Percentiles rank a stretch among this genome's conserved stretches.
phyloP scores from a whole-genome alignment of 2,797 vertebrate species.

The Knipowitschia caucasica region DNA sequence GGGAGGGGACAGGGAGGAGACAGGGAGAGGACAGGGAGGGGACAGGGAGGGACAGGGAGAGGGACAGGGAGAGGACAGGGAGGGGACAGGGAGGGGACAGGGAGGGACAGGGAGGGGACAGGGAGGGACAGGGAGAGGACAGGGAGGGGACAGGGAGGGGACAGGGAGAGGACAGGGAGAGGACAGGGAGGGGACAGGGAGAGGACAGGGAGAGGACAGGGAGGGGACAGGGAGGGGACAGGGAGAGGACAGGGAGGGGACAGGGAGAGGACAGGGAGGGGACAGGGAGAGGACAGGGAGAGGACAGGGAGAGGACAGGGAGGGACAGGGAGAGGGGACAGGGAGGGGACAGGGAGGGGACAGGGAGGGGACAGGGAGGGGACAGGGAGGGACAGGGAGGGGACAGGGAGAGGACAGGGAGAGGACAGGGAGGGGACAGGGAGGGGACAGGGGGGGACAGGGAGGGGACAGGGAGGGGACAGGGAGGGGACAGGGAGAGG shows the following conservation, averaged over 20 bases:
- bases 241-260: conserved; percentile 7
- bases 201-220: background rate
- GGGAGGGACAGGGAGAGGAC: background rate
- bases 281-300: conserved; percentile 1
- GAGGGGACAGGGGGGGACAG: no score
- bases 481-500: background rate
- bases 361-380: conserved; percentile 26
- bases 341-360: background rate
- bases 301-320: conserved; percentile 22
- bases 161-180: background rate
- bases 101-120: background rate
- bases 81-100: background rate
- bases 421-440: no score
- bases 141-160: background rate
- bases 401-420: conserved; percentile 23
- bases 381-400: conserved; percentile 17
- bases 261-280: conserved; percentile 20
- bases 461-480: no score
- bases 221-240: background rate
- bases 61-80: background rate
- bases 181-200: background rate
- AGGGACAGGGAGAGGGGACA: background rate
- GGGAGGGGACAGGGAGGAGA: conserved; percentile 15
- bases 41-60: conserved; percentile 24
- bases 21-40: conserved; percentile 7